phyloP scores from a whole-genome alignment of 2,888 invertebrate species.

The Galerucella calmariensis region DNA sequence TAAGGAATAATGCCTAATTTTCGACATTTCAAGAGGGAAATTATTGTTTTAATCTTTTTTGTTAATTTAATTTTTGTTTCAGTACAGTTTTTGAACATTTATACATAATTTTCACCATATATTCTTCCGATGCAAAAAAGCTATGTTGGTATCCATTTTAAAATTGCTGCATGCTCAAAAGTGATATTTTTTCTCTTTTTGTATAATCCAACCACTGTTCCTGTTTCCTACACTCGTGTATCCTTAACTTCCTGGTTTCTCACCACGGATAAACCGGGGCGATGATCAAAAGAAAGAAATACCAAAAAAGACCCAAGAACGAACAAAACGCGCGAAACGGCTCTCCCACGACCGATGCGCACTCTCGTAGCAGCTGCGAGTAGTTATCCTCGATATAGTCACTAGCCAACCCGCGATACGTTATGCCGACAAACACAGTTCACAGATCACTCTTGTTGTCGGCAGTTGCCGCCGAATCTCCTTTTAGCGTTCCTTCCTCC shows the following conservation, averaged over 20 bases:
- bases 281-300: not conserved
- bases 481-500: constrained; percentile 8
- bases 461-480: constrained; percentile 10
- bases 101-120: too few relatives aligned
- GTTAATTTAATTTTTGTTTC: too few relatives aligned
- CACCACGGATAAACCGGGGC: not conserved
- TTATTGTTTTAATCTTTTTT: too few relatives aligned
- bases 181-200: not conserved
- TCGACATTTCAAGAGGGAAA: too few relatives aligned
- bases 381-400: constrained; percentile 18
- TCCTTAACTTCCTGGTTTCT: constrained; percentile 17
- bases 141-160: too few relatives aligned
- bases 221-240: constrained; percentile 9
- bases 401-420: constrained; percentile 32
- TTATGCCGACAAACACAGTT: constrained; percentile 18
- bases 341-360: constrained; percentile 29
- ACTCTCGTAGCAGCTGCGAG: constrained; percentile 33
- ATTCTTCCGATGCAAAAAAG: too few relatives aligned
- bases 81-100: too few relatives aligned
- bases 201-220: not conserved
- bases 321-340: constrained; percentile 19
- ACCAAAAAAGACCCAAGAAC: not conserved
- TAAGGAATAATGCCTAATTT: too few relatives aligned
- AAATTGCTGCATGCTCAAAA: not conserved
- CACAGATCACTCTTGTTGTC: constrained; percentile 20